Percentiles rank a stretch among this genome's conserved stretches.
phyloP scores from a whole-genome alignment of 1,140 invertebrate genomes.

The Drosophila saltans region DNA sequence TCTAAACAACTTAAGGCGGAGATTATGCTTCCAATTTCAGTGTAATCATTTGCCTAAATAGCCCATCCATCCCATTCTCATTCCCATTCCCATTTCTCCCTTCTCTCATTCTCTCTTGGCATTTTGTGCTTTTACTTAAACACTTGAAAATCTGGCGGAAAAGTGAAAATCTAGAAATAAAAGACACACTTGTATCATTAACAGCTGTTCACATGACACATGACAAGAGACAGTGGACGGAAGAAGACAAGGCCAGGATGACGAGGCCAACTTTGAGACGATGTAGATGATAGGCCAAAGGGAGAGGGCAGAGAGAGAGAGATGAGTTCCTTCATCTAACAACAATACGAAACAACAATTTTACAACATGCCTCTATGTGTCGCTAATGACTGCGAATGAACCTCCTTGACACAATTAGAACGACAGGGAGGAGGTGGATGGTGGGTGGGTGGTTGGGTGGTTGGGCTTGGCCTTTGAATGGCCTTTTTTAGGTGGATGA shows the following conservation, averaged over 20 bases:
- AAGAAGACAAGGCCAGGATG: constrained; percentile 16
- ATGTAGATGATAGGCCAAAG: constrained; percentile 5
- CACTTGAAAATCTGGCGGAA: constrained; percentile 11
- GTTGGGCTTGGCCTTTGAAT: constrained; percentile 1
- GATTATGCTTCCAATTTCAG: constrained; percentile 14
- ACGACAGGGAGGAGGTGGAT: constrained; percentile 2
- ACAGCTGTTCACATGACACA: constrained; percentile 72
- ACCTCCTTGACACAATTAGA: constrained; percentile 79
- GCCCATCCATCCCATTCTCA: constrained; percentile 9
- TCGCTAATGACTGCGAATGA: constrained; percentile 76
- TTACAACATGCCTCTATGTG: constrained; percentile 46
- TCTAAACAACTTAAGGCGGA: constrained; percentile 20
- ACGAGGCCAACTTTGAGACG: constrained; percentile 33
- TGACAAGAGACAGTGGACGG: constrained; percentile 38
- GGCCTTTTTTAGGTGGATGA: constrained; percentile 10
- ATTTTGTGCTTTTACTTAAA: neutral
- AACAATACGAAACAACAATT: constrained; percentile 32
- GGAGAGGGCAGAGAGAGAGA: constrained; percentile 9
- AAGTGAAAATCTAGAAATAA: constrained; percentile 53
- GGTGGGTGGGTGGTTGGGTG: neutral
- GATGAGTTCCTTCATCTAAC: constrained; percentile 9
- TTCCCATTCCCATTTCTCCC: no score
- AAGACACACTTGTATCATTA: constrained; percentile 68
- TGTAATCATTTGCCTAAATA: constrained; percentile 16
- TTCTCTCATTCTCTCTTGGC: constrained; percentile 4